Conservation (phyloP, 2,797 vertebrate species). For the Tarsius wallacei region DNA sequence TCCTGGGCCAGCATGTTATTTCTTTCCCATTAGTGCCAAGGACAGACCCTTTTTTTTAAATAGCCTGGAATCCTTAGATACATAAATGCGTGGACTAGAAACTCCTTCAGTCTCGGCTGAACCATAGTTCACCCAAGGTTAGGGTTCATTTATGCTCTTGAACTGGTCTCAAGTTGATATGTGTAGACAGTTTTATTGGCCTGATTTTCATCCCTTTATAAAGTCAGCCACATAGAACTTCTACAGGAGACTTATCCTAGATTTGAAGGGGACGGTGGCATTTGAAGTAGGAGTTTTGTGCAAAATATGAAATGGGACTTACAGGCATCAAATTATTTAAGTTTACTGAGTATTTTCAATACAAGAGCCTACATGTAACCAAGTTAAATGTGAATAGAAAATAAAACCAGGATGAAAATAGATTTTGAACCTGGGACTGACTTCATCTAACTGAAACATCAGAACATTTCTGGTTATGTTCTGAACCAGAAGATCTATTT, state of each 20-base stretch:
- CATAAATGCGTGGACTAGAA: constrained; percentile 36
- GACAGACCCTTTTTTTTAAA: constrained; percentile 31
- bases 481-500: constrained; percentile 13
- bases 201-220: constrained; percentile 70
- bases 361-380: constrained; percentile 74
- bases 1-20: neutral
- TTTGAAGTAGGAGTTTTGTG: constrained; percentile 76
- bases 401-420: constrained; percentile 69
- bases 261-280: constrained; percentile 65
- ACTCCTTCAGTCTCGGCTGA: constrained; percentile 68
- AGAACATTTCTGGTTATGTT: neutral
- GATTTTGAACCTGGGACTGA: constrained; percentile 61
- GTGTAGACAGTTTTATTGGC: constrained; percentile 74
- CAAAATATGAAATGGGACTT: constrained; percentile 77
- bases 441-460: constrained; percentile 48
- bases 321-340: constrained; percentile 78
- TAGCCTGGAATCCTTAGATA: constrained; percentile 52
- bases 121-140: constrained; percentile 69
- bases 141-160: constrained; percentile 76
- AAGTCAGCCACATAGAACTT: constrained; percentile 59
- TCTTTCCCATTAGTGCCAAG: constrained; percentile 12
- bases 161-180: constrained; percentile 75
- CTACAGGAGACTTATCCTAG: constrained; percentile 67
- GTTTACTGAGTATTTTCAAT: constrained; percentile 76
- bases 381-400: constrained; percentile 73